Evolutionary conservation across 2,113 vertebrate genomes (phyloP).

Genomic region (Alexandromys fortis): DNA sequence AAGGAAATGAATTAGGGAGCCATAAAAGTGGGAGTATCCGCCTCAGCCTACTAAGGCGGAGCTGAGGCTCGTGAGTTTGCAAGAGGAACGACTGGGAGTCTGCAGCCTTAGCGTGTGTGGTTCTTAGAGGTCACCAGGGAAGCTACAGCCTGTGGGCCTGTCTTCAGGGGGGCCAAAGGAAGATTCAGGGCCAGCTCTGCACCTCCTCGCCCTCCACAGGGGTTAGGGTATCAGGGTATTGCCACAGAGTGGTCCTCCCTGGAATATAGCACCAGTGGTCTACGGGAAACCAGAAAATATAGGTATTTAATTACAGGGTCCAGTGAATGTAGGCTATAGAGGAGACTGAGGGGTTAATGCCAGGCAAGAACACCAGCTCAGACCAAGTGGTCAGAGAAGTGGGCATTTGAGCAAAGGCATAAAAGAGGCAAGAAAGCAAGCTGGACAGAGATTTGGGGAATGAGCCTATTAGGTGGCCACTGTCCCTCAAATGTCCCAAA

Average conservation of each 20-base stretch:
- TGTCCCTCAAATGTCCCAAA: background rate
- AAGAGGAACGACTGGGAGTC: background rate
- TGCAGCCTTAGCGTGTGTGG: background rate
- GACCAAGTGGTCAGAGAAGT: background rate
- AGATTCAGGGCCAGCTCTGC: background rate
- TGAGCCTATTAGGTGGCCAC: background rate
- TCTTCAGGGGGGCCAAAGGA: too few species aligned
- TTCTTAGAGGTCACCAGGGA: rapidly evolving
- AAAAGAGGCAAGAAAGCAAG: background rate
- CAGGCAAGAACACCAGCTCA: background rate
- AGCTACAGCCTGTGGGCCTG: background rate
- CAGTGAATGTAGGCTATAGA: background rate
- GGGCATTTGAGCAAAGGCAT: too few species aligned
- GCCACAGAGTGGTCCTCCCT: background rate
- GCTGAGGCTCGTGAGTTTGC: rapidly evolving
- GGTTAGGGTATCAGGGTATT: background rate
- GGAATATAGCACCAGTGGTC: background rate
- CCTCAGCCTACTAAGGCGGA: background rate
- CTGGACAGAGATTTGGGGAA: background rate
- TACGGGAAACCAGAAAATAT: background rate
- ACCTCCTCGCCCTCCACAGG: background rate
- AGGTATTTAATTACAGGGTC: background rate
- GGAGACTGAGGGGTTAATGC: too few species aligned
- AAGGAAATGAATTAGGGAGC: background rate
- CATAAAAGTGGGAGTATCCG: background rate